Conservation (phyloP, 2,888 invertebrate species). For the Cephus nigrinus region DNA sequence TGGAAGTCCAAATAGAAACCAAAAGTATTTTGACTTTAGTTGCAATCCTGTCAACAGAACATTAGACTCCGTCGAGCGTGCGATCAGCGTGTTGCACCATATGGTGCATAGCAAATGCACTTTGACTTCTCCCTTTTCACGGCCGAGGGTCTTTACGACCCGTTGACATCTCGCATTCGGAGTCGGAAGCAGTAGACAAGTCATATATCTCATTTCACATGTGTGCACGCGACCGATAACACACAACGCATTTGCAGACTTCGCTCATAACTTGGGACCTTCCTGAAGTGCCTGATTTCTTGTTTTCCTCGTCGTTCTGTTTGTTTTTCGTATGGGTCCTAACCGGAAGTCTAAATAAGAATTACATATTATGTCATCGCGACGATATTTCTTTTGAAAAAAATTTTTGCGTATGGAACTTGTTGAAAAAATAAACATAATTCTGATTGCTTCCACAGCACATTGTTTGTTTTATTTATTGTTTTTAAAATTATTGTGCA, state of each 20-base stretch:
- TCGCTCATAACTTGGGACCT: not conserved
- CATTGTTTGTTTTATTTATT: not conserved
- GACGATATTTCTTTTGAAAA: not conserved
- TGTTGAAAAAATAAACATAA: not conserved
- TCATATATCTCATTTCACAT: conserved; percentile 29
- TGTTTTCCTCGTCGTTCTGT: not conserved
- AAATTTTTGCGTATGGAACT: not conserved
- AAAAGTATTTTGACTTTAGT: not conserved
- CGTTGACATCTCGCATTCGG: conserved; percentile 48
- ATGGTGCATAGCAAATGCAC: conserved; percentile 32
- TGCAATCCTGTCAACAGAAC: conserved; percentile 2
- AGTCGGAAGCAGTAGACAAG: conserved; percentile 42
- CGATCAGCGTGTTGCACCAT: conserved; percentile 46
- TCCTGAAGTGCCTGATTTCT: not conserved
- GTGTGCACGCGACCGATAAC: conserved; percentile 16
- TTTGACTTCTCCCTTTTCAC: conserved; percentile 27
- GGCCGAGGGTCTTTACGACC: conserved; percentile 43
- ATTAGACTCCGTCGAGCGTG: conserved; percentile 2
- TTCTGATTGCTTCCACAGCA: not conserved
- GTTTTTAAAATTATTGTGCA: not conserved
- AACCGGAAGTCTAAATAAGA: not conserved
- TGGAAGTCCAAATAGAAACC: not conserved
- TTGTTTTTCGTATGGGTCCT: not conserved
- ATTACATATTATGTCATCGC: not conserved
- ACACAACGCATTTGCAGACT: conserved; percentile 3